Percentiles rank a stretch among this genome's conserved stretches.
These are phyloP conservation scores for Elephas maximus DNA, from an alignment of 2,113 vertebrate species.

Conservation along the genomic window DNA sequence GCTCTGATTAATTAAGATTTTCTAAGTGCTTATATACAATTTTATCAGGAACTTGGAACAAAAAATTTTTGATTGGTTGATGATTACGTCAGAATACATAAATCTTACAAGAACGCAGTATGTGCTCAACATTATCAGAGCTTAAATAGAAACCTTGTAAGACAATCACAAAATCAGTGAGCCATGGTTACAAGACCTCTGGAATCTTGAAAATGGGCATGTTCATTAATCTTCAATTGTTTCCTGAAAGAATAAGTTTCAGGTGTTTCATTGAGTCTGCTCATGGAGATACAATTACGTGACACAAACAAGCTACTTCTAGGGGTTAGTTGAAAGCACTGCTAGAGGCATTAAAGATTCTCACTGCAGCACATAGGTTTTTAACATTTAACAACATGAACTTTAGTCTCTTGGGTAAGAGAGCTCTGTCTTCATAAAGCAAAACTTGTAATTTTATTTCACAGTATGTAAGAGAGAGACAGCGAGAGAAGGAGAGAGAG, in stretches of 20 bases:
- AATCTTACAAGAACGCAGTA: too few relatives aligned
- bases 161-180: background rate
- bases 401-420: background rate
- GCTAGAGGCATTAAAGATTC: background rate
- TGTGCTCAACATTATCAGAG: too few relatives aligned
- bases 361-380: background rate
- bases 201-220: background rate
- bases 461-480: background rate
- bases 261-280: background rate
- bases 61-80: too few relatives aligned
- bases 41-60: too few relatives aligned
- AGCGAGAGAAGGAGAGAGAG: background rate
- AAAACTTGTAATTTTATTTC: background rate
- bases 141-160: background rate
- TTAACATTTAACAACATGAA: background rate
- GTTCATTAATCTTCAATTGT: background rate
- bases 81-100: too few relatives aligned
- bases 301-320: background rate
- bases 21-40: too few relatives aligned
- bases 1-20: too few relatives aligned
- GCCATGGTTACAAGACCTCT: background rate
- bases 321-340: background rate
- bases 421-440: background rate
- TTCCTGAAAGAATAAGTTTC: background rate
- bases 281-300: background rate